Base-by-base conservation (phyloP, 2,797 vertebrate genomes). In the Columba guinea region DNA sequence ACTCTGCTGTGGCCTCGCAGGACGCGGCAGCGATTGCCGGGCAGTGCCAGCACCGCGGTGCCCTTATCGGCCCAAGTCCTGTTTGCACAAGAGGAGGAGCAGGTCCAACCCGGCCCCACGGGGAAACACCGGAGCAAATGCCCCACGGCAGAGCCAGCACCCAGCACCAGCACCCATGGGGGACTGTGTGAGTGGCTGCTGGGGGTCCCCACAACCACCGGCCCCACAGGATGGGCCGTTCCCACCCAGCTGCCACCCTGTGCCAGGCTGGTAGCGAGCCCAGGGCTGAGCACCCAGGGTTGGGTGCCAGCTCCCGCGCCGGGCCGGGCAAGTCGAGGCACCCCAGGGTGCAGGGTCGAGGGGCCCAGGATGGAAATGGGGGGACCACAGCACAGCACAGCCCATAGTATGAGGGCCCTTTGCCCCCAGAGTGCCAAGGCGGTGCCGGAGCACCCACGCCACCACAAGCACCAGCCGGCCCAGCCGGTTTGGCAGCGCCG, bases 51-150 rank as follows among this genome's bases (percentile, higher is more conserved):
- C 44, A 46, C 44, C 44, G 44, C 65, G 21, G 16, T 37, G 74
- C 90, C 79, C 17, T 79, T 62, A 69, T 12, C 87, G 14, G 11
- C 82, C 34, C 52, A 4, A 62, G 56, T 65, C 78, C 60, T 95
- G 85, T 96, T 95, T 95, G 71, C 93, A 80, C 84, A 94, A 52
- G 69, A 69, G 95, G 78, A 95, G 90, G 79, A 85, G 79, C 44
- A 3, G 74, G 59, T 3, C 70, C 78, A 27, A 67, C 13, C 78
- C 3, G 10, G 84, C 62, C 51, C 71, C 70, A 16, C 2, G 7
- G 32, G 32, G 13, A 11, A 18, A 39, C 60, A 21, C 11, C 0
- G 2, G 24, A 2, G 32, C 2, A 5, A 82, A 75, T 11, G 46
- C 8, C 62, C 68, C 16, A 23, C 0, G 17, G 63, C 78, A 73